Percentiles rank a stretch among this genome's conserved stretches.
Conservation (phyloP, 2,113 vertebrate species). For the Connochaetes taurinus region DNA sequence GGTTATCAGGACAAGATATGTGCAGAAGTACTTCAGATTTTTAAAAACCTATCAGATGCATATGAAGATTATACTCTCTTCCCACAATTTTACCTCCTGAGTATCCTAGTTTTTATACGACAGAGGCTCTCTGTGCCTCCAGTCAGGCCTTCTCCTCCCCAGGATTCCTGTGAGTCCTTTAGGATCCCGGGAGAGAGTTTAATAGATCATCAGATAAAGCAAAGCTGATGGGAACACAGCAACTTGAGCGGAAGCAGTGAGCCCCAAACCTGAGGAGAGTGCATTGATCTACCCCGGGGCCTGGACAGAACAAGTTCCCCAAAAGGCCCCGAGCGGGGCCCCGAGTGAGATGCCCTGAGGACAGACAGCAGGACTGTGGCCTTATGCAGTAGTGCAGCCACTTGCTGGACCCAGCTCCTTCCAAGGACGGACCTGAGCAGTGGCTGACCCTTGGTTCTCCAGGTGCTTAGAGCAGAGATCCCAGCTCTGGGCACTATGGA, state of each 20-base stretch:
- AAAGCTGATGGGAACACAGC: neutral
- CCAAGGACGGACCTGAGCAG: neutral
- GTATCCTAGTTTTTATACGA: neutral
- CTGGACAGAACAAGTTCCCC: neutral
- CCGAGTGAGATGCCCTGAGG: neutral
- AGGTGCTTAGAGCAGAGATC: neutral
- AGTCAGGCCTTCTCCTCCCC: neutral
- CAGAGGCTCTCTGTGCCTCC: neutral
- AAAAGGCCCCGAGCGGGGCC: fast-evolving
- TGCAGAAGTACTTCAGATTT: neutral
- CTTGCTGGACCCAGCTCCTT: neutral
- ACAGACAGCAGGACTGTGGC: too few relatives aligned
- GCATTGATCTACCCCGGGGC: fast-evolving
- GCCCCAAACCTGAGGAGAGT: neutral
- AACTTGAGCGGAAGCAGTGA: neutral
- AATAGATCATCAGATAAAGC: neutral
- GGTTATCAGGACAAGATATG: neutral
- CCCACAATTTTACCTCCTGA: neutral
- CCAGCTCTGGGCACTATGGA: too few relatives aligned
- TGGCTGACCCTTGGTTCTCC: neutral
- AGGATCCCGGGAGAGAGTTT: neutral
- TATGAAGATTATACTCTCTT: neutral
- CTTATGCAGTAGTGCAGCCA: neutral
- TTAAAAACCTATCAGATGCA: neutral
- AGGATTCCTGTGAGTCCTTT: neutral